Evolutionary conservation across 2,113 vertebrate species (phyloP).

Genomic region (Centrocercus urophasianus): DNA sequence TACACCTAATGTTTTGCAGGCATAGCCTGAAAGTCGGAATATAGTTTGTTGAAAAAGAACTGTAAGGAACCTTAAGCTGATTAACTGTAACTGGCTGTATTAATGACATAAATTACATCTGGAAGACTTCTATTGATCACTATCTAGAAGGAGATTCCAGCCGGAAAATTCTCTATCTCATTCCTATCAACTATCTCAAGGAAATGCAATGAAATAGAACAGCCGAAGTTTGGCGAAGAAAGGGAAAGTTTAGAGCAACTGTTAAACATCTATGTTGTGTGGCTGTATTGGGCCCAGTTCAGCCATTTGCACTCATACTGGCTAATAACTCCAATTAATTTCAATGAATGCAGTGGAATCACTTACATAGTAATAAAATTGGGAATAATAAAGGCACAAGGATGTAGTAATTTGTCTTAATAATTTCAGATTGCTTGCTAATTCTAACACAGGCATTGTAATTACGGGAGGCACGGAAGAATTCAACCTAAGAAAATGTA

Average conservation of each 20-base stretch:
- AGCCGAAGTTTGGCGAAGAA: background rate
- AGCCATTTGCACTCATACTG: background rate
- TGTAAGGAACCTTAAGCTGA: background rate
- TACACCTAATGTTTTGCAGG: background rate
- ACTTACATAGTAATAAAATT: background rate
- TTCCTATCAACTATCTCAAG: background rate
- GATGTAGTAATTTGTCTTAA: background rate
- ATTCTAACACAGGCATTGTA: background rate
- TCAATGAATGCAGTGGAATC: background rate
- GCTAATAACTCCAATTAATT: background rate
- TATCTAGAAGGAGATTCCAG: background rate
- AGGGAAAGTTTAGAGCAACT: background rate
- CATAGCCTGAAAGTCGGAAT: background rate
- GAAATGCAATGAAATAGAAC: background rate
- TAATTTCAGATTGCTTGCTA: conserved; percentile 1
- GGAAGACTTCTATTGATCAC: background rate
- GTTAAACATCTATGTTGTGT: background rate
- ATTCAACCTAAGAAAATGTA: background rate
- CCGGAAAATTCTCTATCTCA: background rate
- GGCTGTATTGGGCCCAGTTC: background rate
- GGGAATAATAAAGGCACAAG: background rate
- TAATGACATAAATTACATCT: background rate
- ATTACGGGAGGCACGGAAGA: background rate
- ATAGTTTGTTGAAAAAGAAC: background rate
- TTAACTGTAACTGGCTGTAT: background rate